Conservation (phyloP, 2,113 vertebrate genomes). For the Perognathus longimembris region DNA sequence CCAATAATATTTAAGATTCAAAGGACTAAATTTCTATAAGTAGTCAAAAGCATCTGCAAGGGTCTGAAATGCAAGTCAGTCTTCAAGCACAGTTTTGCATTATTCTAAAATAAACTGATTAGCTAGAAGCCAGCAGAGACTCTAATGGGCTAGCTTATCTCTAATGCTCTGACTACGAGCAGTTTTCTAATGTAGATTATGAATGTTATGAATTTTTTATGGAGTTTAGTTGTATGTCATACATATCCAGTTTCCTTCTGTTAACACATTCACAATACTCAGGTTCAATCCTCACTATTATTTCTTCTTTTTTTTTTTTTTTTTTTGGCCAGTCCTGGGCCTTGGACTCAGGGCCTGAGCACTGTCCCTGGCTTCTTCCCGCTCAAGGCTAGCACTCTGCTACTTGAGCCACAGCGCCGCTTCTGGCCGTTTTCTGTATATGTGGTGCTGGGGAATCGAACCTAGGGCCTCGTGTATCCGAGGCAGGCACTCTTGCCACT, state of each 20-base stretch:
- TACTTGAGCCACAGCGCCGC: too few species aligned
- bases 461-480: too few species aligned
- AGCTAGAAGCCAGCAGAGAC: neutral
- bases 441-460: too few species aligned
- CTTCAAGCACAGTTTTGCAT: neutral
- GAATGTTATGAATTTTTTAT: neutral
- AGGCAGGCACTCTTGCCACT: too few species aligned
- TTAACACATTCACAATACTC: neutral
- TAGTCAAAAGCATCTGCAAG: slow-evolving; percentile 7
- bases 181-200: neutral
- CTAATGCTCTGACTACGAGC: neutral
- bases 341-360: too few species aligned
- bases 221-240: neutral
- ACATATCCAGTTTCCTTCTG: neutral
- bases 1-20: neutral
- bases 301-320: too few species aligned
- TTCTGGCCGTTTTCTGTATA: too few species aligned
- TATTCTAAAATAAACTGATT: neutral
- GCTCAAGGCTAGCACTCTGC: too few species aligned
- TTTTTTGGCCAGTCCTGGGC: too few species aligned
- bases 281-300: neutral
- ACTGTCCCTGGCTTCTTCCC: too few species aligned
- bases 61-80: neutral
- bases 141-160: neutral
- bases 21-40: neutral